These are phyloP conservation scores for Boloria selene DNA, from an alignment of 2,888 invertebrate species.

Conservation along the genomic window DNA sequence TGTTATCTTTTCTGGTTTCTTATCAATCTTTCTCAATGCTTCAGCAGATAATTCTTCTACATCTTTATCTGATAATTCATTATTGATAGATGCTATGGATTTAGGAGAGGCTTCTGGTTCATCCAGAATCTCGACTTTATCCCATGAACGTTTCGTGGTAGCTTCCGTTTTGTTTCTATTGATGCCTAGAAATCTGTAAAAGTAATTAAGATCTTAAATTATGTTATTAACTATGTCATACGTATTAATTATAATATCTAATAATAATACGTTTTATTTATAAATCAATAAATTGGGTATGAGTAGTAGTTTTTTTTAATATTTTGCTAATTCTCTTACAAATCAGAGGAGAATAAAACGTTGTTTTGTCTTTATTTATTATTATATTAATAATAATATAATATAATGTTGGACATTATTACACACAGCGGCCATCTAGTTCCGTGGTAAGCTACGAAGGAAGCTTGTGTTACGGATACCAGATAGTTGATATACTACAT, in stretches of 20 bases:
- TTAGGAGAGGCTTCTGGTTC: constrained; percentile 52
- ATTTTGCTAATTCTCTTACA: not conserved
- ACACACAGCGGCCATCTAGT: too few species aligned
- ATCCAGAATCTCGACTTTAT: constrained; percentile 58
- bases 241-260: not conserved
- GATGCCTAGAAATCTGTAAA: constrained; percentile 65
- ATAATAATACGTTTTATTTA: too few species aligned
- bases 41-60: constrained; percentile 67
- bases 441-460: too few species aligned
- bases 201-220: not conserved
- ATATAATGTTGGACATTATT: too few species aligned
- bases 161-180: constrained; percentile 48
- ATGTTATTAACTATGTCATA: not conserved
- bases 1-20: constrained; percentile 70
- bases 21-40: constrained; percentile 52
- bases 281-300: too few species aligned
- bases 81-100: constrained; percentile 52
- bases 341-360: too few species aligned
- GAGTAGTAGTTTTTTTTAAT: too few species aligned
- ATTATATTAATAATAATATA: too few species aligned
- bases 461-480: too few species aligned
- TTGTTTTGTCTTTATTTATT: too few species aligned
- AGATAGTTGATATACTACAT: too few species aligned
- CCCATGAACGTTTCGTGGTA: constrained; percentile 51
- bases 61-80: constrained; percentile 60